phyloP scores from a whole-genome alignment of 2,888 invertebrate genomes.

The Leucoma salicis region DNA sequence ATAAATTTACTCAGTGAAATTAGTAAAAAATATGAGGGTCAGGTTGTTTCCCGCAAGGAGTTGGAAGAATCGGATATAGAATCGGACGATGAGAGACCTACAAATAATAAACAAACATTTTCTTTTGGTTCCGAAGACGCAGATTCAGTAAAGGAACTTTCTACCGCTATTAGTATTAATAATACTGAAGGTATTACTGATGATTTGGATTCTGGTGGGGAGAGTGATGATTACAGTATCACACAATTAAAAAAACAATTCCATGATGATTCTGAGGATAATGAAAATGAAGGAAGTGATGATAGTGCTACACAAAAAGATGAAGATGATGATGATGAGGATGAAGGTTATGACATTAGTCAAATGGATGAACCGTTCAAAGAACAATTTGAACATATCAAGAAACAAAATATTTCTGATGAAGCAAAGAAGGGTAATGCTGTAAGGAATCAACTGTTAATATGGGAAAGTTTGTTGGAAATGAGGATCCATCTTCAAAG shows the following conservation, averaged over 20 bases:
- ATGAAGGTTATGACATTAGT: constrained; percentile 70
- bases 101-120: constrained; percentile 6
- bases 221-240: constrained; percentile 54
- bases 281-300: constrained; percentile 30
- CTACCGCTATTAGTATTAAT: constrained; percentile 27
- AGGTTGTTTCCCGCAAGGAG: constrained; percentile 84
- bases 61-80: constrained; percentile 40
- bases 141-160: constrained; percentile 12
- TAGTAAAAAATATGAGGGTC: constrained; percentile 89
- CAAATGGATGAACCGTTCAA: constrained; percentile 70
- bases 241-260: constrained; percentile 47
- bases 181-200: constrained; percentile 19
- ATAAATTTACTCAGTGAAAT: constrained; percentile 85
- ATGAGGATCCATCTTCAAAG: constrained; percentile 94
- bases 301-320: constrained; percentile 44
- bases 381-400: constrained; percentile 82
- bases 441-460: constrained; percentile 85
- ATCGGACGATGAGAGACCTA: constrained; percentile 25
- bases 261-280: constrained; percentile 37
- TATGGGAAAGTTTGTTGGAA: constrained; percentile 94
- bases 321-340: constrained; percentile 54
- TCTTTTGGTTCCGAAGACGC: constrained; percentile 9
- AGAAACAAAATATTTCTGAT: constrained; percentile 75
- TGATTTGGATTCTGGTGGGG: constrained; percentile 36
- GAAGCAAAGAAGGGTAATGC: constrained; percentile 85